A percentile compares a stretch with the other conserved stretches of the same genome.
phyloP scores from a whole-genome alignment of 1,140 invertebrate genomes.

The Himalopsyche phryganea region DNA sequence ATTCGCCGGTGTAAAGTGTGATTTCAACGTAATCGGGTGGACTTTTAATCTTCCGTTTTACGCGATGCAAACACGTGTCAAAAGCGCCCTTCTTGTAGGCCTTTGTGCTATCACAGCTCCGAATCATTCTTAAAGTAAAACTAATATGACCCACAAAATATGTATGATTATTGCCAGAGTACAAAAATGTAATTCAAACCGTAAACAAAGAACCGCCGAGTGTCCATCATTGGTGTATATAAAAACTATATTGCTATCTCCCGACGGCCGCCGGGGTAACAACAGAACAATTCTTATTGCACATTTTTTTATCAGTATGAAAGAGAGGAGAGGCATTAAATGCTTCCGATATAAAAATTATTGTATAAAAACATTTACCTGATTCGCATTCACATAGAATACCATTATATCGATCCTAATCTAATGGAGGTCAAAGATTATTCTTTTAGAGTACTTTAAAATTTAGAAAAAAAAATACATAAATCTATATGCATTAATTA shows the following conservation, averaged over 20 bases:
- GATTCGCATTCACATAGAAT: not conserved
- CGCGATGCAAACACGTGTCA: not conserved
- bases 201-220: not conserved
- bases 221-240: constrained; percentile 4
- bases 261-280: not conserved
- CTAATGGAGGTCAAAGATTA: not conserved
- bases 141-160: constrained; percentile 9
- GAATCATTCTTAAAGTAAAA: constrained; percentile 21
- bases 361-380: constrained; percentile 6
- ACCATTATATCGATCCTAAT: not conserved
- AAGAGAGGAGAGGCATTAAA: constrained; percentile 19
- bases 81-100: constrained; percentile 7
- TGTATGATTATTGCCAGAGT: constrained; percentile 7
- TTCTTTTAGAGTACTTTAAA: not conserved
- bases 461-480: not conserved
- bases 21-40: not conserved
- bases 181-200: constrained; percentile 5
- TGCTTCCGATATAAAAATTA: constrained; percentile 15
- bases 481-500: not conserved
- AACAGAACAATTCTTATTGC: constrained; percentile 13
- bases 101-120: constrained; percentile 24
- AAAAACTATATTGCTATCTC: not conserved
- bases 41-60: not conserved
- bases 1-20: not conserved
- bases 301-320: constrained; percentile 9